phyloP scores from a whole-genome alignment of 2,113 vertebrate genomes.

The Neofelis nebulosa region DNA sequence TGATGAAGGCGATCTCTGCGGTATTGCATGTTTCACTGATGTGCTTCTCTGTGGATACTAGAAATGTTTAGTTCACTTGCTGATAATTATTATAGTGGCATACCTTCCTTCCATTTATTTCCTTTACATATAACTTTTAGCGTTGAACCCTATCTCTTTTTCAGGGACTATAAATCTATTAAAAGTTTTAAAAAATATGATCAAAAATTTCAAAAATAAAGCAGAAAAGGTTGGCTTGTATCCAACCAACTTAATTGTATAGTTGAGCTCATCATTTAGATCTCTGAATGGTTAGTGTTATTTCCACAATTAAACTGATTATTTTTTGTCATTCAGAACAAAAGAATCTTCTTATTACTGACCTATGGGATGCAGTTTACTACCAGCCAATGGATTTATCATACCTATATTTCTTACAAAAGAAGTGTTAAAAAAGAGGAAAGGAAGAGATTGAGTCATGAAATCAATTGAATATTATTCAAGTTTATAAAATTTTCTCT shows the following conservation, averaged over 20 bases:
- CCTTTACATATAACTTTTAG: neutral
- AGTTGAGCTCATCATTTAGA: neutral
- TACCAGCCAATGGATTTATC: neutral
- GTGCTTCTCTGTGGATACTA: neutral
- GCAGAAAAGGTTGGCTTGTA: fast-evolving
- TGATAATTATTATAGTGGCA: neutral
- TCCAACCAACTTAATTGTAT: neutral
- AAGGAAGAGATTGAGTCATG: neutral
- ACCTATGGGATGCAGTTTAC: neutral
- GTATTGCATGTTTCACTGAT: conserved; percentile 82
- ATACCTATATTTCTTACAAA: neutral
- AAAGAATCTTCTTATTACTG: neutral
- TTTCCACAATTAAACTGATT: neutral
- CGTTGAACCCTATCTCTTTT: neutral
- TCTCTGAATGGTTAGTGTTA: neutral
- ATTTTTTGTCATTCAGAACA: neutral
- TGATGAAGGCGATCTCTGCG: conserved; percentile 96
- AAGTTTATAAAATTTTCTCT: neutral
- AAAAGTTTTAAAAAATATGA: neutral
- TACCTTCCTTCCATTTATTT: neutral
- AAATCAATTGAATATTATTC: neutral
- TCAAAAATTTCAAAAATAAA: neutral
- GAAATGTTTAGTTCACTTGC: neutral
- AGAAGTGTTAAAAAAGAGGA: neutral
- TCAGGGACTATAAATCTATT: neutral